Evolutionary conservation across 2,888 invertebrate genomes (phyloP), one percentile per base, ranked within the genome.

Genomic region (Coenonympha arcania): DNA sequence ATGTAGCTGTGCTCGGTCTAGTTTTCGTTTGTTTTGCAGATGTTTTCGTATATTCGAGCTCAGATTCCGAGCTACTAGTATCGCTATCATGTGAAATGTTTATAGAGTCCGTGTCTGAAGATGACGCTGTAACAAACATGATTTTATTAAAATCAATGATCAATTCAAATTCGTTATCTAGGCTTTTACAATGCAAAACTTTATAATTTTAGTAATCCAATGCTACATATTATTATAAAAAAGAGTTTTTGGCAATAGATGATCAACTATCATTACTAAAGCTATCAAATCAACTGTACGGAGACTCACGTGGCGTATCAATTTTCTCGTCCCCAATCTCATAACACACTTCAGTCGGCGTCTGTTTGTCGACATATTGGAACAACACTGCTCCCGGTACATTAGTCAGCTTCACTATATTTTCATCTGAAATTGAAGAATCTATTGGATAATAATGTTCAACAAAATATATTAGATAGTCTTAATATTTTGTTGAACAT

Each of bases 301-400:
- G 1, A 39, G n/a, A 47, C 73, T 65, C 61, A 84, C 83, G 59
- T 28, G 50, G 63, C 3, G 71, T 69, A 0, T 81, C 79, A 2
- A 81, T 36, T 6, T 68, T 62, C 48, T 85, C 79, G 15, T 83
- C 80, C 4, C 84, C 83, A 2, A 85, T 77, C 53, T 83, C 78
- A 37, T 75, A 83, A 5, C 73, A 34, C 1, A 82, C 46, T 1
- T 75, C 64, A 8, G 60, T 49, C 0, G 73, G 68, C 1, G 55
- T 48, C 18, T 73, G 70, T 0, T 61, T 63, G 6, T 76, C 68
- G 2, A 80, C 53, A 33, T 79, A 79, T 40, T 77, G 63, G 44
- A 67, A 76, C 16, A 79, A 57, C 0, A 74, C 64, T 0, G 79
- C 83, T 1, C 82, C 84, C 0, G 81, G 78, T 0, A 79, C 72